A percentile compares a stretch with the other conserved stretches of the same genome.
phyloP scores from a whole-genome alignment of 2,797 vertebrate species.

The Tokudaia muenninki region DNA sequence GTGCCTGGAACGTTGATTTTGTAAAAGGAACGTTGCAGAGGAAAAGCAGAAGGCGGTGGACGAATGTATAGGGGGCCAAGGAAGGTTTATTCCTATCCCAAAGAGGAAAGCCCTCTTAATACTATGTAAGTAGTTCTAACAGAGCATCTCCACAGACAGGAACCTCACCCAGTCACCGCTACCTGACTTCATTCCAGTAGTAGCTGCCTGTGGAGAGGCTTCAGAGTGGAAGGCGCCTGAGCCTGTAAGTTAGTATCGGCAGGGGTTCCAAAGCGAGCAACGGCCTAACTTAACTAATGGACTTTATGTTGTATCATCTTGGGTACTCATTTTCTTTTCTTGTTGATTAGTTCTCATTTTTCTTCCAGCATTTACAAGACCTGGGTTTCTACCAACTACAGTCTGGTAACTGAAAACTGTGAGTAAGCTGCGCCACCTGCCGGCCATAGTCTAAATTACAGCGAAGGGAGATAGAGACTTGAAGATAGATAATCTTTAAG shows the following conservation, averaged over 20 bases:
- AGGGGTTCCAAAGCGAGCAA: not conserved
- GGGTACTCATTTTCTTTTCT: not conserved
- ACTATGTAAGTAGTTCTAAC: not conserved
- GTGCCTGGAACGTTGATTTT: not conserved
- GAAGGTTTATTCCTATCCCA: not conserved
- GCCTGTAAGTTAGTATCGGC: not conserved
- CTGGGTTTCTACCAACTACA: not conserved
- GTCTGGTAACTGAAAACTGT: not conserved
- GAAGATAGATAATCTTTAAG: not conserved
- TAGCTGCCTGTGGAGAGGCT: not conserved
- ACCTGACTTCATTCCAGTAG: not conserved
- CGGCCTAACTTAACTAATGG: not conserved
- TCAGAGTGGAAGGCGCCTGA: not conserved
- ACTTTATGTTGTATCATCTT: not conserved
- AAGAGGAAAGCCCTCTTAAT: not conserved
- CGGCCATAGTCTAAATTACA: slow-evolving; percentile 75
- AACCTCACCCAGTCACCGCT: not conserved
- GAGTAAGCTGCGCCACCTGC: slow-evolving; percentile 77
- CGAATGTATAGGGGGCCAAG: not conserved
- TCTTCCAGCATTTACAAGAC: not conserved
- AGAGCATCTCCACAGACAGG: not conserved
- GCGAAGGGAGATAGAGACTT: not conserved
- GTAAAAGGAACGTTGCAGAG: not conserved
- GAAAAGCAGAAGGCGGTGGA: not conserved
- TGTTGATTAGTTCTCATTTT: slow-evolving; percentile 13